Evolutionary conservation across 2,888 invertebrate genomes (phyloP), one percentile per base, ranked within the genome.

Genomic region (Glyphotaelius pellucidus): DNA sequence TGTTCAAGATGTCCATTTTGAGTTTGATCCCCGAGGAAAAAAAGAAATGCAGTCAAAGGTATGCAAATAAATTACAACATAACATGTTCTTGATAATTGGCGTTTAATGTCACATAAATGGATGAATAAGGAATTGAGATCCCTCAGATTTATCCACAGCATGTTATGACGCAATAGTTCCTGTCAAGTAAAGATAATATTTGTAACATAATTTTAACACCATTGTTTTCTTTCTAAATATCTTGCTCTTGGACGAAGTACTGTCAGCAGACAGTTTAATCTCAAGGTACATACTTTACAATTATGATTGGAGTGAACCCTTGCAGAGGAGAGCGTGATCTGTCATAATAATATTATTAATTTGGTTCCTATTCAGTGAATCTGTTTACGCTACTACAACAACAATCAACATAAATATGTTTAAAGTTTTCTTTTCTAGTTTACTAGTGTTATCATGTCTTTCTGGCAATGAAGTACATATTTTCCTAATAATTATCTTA

Each of bases 21-120:
- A 96, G 96, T 95, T 94, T 96, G 91, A 94, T 96, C 90, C 96
- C 96, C 30, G 96, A 96, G 94, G 96, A 96, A 93, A 96, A 95
- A 94, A 94, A 94, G 89, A 96, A 95, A 94, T 95, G 95, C 32
- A 92, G 92, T 67, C 89, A 91, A 91, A 93, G 94, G 93, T 93
- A 86, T 84, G 79, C 14, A 35, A 83, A 83, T 35, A 35, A 35
- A 35, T n/a, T 83, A 38, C 32, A 38, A 30, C 19, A 94, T 93
- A 67, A 88, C 47, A 83, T 15, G 31, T 67, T 67, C n/a, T n/a
- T 67, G 67, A 67, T 67, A n/a, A 67, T n/a, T 38, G 38, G 38
- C n/a, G 35, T 42, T 86, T 42, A 11, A 86, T 86, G 67, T 67
- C 67, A 67, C n/a, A 67, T n/a, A n/a, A 25, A 67, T 67, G 67